phyloP scores from a whole-genome alignment of 2,113 vertebrate species.

The Turnix velox region DNA sequence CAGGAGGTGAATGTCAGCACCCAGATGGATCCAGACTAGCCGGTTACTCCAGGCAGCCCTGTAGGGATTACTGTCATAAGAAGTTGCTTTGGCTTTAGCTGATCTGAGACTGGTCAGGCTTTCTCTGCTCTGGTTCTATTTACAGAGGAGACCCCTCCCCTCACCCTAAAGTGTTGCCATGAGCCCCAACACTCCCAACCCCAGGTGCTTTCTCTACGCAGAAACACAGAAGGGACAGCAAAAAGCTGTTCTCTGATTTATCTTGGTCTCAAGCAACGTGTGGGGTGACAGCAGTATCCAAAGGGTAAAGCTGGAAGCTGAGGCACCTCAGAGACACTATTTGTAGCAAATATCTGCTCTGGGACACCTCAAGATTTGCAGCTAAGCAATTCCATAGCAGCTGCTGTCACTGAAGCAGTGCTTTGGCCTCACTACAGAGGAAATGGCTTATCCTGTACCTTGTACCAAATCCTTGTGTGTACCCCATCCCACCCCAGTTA shows the following conservation, averaged over 20 bases:
- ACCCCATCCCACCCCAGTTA: neutral
- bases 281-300: neutral
- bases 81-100: neutral
- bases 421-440: neutral
- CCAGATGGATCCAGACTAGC: neutral
- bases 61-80: neutral
- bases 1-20: neutral
- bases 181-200: fast-evolving
- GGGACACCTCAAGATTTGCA: neutral
- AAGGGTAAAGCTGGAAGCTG: neutral
- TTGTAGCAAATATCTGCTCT: neutral
- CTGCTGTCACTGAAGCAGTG: neutral
- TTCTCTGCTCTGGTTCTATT: neutral
- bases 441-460: neutral
- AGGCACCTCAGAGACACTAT: neutral
- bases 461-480: neutral
- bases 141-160: neutral
- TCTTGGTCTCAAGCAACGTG: neutral
- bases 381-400: neutral
- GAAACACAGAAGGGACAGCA: neutral
- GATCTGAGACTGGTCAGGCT: neutral
- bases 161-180: too few species aligned
- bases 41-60: neutral
- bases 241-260: neutral
- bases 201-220: neutral